Percentiles rank a stretch among this genome's conserved stretches.
These are phyloP conservation scores for Lophura nycthemera DNA, from an alignment of 2,113 vertebrate species.

Conservation along the genomic window DNA sequence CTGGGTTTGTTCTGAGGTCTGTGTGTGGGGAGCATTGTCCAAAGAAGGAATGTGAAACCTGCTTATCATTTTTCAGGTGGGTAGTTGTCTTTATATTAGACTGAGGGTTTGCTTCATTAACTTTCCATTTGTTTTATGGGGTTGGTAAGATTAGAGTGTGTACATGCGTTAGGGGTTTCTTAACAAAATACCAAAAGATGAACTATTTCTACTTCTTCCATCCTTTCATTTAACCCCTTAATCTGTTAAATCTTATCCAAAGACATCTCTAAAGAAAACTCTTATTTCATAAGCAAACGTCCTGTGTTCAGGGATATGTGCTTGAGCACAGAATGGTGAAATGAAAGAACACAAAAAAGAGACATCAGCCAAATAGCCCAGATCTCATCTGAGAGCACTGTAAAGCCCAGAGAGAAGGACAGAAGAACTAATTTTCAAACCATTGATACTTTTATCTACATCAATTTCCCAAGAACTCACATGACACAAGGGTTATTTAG, in stretches of 20 bases:
- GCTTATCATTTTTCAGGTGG: neutral
- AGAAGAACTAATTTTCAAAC: neutral
- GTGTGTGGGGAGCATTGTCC: neutral
- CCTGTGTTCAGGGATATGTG: neutral
- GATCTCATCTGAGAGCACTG: neutral
- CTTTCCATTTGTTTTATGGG: neutral
- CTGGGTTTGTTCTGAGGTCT: neutral
- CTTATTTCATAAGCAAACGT: neutral
- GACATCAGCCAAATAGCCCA: neutral
- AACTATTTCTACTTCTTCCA: neutral
- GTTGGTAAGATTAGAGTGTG: neutral
- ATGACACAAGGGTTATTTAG: neutral
- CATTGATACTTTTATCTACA: neutral
- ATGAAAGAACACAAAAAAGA: neutral
- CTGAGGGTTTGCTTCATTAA: neutral
- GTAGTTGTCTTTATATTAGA: neutral
- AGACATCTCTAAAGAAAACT: neutral
- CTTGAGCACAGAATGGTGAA: neutral
- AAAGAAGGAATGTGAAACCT: neutral
- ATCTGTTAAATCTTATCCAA: neutral
- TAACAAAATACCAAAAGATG: neutral
- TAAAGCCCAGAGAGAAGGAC: neutral
- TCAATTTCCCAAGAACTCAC: neutral
- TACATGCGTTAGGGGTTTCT: neutral
- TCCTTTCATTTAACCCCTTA: neutral